These are phyloP conservation scores for Echeneis naucrates DNA, from an alignment of 2,797 vertebrate species.

Conservation along the genomic window DNA sequence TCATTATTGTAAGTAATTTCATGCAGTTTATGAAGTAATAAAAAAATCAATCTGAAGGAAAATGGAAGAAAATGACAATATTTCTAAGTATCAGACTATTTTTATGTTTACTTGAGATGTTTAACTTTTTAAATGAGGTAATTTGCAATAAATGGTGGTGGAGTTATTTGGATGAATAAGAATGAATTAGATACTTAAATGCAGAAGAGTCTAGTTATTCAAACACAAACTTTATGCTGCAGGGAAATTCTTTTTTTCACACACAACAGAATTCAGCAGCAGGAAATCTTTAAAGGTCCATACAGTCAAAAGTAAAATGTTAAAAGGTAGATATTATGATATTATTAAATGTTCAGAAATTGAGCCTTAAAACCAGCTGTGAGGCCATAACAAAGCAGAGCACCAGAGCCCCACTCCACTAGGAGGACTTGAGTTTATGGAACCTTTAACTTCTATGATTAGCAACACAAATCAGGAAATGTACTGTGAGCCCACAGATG, in stretches of 20 bases:
- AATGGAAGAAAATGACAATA: conserved; percentile 11
- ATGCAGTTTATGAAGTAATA: conserved; percentile 4
- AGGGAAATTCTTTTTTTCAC: neutral
- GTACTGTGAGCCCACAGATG: no score
- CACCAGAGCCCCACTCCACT: no score
- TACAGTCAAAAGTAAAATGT: no score
- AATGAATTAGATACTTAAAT: neutral
- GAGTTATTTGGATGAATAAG: neutral
- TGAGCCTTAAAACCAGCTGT: no score
- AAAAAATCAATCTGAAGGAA: neutral
- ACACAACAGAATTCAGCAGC: neutral
- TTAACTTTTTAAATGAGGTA: neutral
- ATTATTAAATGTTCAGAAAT: no score
- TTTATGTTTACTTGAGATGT: neutral
- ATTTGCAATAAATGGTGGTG: neutral
- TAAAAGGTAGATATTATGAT: no score
- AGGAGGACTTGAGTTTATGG: no score
- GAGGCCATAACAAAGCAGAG: no score
- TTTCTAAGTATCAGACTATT: neutral
- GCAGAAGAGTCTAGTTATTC: neutral
- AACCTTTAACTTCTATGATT: no score
- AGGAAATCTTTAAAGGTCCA: neutral
- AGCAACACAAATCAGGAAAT: no score
- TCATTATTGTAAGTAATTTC: neutral
- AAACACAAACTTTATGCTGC: neutral